A percentile compares a stretch with the other conserved stretches of the same genome.
phyloP scores from a whole-genome alignment of 2,797 vertebrate species.

The Darevskia mixta region DNA sequence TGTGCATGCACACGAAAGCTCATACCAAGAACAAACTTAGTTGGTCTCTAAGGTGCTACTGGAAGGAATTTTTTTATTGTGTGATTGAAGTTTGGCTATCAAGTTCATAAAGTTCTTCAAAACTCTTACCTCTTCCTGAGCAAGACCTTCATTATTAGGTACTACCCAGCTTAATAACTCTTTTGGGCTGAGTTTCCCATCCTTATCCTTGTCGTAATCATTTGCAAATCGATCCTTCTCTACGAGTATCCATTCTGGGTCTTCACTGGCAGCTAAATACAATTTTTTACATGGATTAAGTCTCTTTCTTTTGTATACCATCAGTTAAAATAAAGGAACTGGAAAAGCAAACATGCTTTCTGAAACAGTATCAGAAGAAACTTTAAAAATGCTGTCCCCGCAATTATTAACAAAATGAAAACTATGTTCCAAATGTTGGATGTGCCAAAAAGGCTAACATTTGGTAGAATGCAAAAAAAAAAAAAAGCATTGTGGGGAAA shows the following conservation, averaged over 20 bases:
- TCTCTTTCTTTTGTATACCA: not conserved
- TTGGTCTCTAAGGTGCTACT: too few relatives aligned
- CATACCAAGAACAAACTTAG: too few relatives aligned
- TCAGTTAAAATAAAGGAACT: not conserved
- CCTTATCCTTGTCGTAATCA: conserved; percentile 92
- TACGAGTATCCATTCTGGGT: conserved; percentile 94
- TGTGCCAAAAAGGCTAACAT: too few relatives aligned
- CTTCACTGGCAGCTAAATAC: conserved; percentile 80
- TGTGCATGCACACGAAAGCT: too few relatives aligned
- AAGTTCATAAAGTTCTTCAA: not conserved
- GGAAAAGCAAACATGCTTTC: not conserved
- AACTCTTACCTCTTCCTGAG: conserved; percentile 90
- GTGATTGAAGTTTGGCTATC: not conserved
- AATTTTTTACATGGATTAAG: conserved; percentile 32
- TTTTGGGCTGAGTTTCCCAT: conserved; percentile 87
- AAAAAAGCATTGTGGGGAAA: too few relatives aligned
- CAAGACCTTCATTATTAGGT: conserved; percentile 93
- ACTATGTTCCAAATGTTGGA: too few relatives aligned
- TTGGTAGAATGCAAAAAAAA: too few relatives aligned
- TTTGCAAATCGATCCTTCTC: conserved; percentile 93
- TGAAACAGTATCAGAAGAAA: not conserved
- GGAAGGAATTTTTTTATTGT: too few relatives aligned
- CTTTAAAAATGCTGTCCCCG: not conserved
- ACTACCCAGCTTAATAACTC: conserved; percentile 95
- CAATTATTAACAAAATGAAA: too few relatives aligned